These are phyloP conservation scores for Phrynocephalus forsythii DNA, from an alignment of 2,797 vertebrate genomes.

Conservation along the genomic window DNA sequence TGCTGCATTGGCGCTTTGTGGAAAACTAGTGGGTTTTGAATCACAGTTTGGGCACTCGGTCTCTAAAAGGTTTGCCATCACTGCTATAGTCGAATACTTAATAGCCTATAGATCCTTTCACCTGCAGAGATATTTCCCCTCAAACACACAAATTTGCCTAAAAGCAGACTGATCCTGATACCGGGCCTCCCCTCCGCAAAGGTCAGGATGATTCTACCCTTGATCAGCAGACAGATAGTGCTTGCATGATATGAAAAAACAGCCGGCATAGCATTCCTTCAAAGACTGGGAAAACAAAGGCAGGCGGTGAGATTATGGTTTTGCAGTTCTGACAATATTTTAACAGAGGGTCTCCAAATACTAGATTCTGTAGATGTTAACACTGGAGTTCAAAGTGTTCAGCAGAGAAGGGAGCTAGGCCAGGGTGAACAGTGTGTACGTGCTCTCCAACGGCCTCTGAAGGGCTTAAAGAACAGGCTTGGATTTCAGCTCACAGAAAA, in stretches of 20 bases:
- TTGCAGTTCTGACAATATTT: constrained; percentile 12
- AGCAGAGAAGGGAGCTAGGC: not conserved
- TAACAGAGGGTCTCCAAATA: not conserved
- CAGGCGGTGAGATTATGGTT: not conserved
- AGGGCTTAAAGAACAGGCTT: no score
- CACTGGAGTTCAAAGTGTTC: not conserved
- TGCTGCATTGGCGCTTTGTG: no score
- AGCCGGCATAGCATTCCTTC: not conserved
- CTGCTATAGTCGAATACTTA: not conserved
- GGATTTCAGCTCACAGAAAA: no score
- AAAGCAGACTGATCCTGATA: not conserved
- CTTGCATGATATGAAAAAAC: not conserved
- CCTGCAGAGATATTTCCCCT: not conserved
- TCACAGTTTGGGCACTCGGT: no score
- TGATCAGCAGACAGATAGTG: not conserved
- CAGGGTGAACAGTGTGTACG: not conserved
- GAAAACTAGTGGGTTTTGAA: no score
- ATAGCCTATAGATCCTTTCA: constrained; percentile 3
- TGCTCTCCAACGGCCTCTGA: no score
- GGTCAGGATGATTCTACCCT: not conserved
- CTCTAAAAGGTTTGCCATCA: no score
- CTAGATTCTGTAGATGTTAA: not conserved
- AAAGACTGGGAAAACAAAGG: constrained; percentile 14
- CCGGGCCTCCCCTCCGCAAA: not conserved
- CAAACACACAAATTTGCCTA: not conserved